Base-by-base conservation (phyloP, 2,888 invertebrate genomes). In the Mamestra brassicae region DNA sequence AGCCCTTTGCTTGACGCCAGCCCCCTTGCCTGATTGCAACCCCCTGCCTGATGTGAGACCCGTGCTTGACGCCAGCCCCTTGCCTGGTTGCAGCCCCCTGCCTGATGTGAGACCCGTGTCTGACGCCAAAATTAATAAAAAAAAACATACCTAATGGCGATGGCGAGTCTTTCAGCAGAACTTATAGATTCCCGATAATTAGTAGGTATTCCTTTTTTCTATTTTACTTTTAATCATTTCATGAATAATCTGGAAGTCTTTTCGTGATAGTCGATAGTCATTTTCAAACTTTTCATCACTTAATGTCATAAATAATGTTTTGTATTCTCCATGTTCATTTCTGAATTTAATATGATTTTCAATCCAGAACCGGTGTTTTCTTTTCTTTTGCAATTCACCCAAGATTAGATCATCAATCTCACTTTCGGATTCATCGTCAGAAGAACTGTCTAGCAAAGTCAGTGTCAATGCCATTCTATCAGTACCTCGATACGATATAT, bases 81-180 rank as follows among this genome's bases (percentile, higher is more conserved):
- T 45, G 45, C 45, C 45, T 45, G 45, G 11, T 11, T 2, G 11
- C 45, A 45, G 45, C 45, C 45, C 45, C 45, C 11, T 73, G 66
- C 67, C 67, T 68, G 73, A 73, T 68, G 61, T 61, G 68, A 73
- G 67, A 63, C 67, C 73, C 55, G 57, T 74, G 68, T 34, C 38
- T 68, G 62, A 74, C 68, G 74, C 68, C 67, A 69, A 63, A 73
- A 73, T 72, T 4, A 65, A 72, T 42, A 63, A 63, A 15, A 38
- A 71, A 71, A 5, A 76, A 71, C 76, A 71, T 71, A 76, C 72
- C 72, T 72, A 62, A 68, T 72, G 65, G 76, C 67, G 72, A 76
- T 76, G 72, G 72, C 72, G 66, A 72, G 76, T 76, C 76, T 73
- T 76, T 76, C 73, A 76, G 11, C 76, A 76, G 76, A 76, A 73